Conservation (phyloP, 2,888 invertebrate species). For the Campaea margaritaria region DNA sequence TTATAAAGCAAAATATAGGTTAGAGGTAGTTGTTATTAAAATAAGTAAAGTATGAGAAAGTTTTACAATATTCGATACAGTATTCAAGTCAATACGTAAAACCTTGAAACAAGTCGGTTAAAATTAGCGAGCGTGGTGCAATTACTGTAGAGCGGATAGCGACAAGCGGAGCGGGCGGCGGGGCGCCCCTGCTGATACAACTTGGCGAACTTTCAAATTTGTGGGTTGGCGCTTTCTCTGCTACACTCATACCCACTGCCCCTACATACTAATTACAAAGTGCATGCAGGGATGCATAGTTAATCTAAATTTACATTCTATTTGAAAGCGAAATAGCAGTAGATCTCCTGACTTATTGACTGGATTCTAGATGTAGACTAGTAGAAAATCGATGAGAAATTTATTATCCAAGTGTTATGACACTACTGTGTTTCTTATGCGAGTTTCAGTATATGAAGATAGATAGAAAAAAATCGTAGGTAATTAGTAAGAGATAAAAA, state of each 20-base stretch:
- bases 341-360: not conserved
- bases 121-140: conserved; percentile 7
- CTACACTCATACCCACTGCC: conserved; percentile 45
- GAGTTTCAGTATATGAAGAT: no score
- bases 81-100: not conserved
- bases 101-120: not conserved
- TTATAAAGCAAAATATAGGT: no score
- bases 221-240: conserved; percentile 76
- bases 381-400: no score
- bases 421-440: no score
- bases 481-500: not conserved
- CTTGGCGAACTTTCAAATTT: conserved; percentile 81
- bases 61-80: no score
- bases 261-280: conserved; percentile 50
- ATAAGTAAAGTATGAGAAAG: no score
- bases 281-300: conserved; percentile 16
- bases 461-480: not conserved
- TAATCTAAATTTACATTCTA: not conserved
- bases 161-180: conserved; percentile 49
- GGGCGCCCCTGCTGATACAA: conserved; percentile 62
- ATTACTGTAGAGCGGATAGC: conserved; percentile 44
- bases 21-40: no score
- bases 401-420: no score
- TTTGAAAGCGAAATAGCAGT: not conserved
- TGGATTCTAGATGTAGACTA: no score